A percentile compares a stretch with the other conserved stretches of the same genome.
phyloP scores from a whole-genome alignment of 2,797 vertebrate species.

The Rhabdophis nuchalis region DNA sequence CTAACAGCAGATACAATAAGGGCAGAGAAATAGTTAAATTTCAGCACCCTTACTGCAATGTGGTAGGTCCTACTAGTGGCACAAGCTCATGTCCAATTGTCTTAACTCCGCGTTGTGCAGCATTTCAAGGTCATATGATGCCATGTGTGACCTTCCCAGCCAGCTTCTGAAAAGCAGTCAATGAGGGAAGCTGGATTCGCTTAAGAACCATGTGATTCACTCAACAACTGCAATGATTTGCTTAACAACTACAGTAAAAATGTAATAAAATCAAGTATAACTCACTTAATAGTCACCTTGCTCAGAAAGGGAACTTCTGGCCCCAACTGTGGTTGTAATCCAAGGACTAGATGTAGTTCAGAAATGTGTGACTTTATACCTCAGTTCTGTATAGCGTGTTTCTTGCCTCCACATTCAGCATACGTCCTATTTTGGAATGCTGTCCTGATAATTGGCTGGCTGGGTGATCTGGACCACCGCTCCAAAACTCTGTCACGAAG shows the following conservation, averaged over 20 bases:
- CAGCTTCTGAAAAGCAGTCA: neutral
- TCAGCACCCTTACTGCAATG: neutral
- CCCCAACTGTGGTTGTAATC: neutral
- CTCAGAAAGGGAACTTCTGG: neutral
- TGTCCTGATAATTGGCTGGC: neutral
- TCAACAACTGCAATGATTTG: neutral
- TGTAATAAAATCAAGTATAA: neutral
- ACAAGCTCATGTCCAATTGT: neutral
- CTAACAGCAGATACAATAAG: neutral
- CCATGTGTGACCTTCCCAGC: neutral
- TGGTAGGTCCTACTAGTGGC: neutral
- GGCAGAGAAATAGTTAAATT: neutral
- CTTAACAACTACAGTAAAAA: neutral
- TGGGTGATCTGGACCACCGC: neutral
- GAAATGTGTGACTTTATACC: neutral
- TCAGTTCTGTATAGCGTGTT: neutral
- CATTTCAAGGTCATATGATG: neutral
- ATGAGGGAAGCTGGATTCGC: neutral
- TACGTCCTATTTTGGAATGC: neutral
- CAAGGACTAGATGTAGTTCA: neutral
- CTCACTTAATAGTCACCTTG: neutral
- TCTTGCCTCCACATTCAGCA: neutral
- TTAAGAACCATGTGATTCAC: neutral
- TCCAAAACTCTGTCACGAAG: neutral
- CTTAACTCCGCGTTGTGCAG: neutral